Conservation (phyloP, 2,113 vertebrate genomes). For the Stigmatopora nigra region DNA sequence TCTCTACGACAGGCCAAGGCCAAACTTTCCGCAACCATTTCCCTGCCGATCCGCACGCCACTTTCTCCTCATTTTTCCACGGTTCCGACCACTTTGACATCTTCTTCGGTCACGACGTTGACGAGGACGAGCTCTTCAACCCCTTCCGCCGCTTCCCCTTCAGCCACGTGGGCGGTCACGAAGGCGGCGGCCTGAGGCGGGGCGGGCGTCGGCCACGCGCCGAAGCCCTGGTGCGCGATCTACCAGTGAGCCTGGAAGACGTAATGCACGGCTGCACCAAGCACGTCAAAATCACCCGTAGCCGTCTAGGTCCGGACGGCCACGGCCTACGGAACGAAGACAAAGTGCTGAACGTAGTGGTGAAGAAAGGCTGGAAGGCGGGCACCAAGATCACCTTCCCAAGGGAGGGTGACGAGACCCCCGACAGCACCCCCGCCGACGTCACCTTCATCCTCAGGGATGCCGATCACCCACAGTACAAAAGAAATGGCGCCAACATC, state of each 20-base stretch:
- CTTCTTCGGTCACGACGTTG: conserved; percentile 83
- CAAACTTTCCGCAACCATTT: conserved; percentile 79
- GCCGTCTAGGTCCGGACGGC: conserved; percentile 82
- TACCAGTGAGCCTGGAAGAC: conserved; percentile 87
- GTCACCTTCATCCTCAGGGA: conserved; percentile 94
- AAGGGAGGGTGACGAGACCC: conserved; percentile 86
- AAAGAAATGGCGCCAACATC: conserved; percentile 87
- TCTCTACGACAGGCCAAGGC: conserved; percentile 75
- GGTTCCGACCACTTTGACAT: conserved; percentile 78
- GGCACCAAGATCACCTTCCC: conserved; percentile 97
- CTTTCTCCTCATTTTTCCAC: conserved; percentile 60
- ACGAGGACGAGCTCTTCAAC: conserved; percentile 86
- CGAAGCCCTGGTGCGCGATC: conserved; percentile 71
- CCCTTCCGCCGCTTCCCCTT: conserved; percentile 83
- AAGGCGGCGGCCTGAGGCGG: conserved; percentile 54
- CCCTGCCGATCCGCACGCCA: conserved; percentile 80
- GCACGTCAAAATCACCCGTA: conserved; percentile 86
- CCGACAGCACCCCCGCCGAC: conserved; percentile 82
- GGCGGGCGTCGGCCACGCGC: conserved; percentile 68
- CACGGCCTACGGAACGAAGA: conserved; percentile 81
- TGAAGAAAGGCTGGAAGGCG: conserved; percentile 94
- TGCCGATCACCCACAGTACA: conserved; percentile 85
- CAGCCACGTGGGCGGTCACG: conserved; percentile 78
- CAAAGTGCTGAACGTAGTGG: conserved; percentile 93
- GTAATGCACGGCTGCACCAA: conserved; percentile 88